A percentile compares a stretch with the other conserved stretches of the same genome.
Evolutionary conservation across 2,888 invertebrate species (phyloP).

Genomic region (Tuberolachnus salignus): DNA sequence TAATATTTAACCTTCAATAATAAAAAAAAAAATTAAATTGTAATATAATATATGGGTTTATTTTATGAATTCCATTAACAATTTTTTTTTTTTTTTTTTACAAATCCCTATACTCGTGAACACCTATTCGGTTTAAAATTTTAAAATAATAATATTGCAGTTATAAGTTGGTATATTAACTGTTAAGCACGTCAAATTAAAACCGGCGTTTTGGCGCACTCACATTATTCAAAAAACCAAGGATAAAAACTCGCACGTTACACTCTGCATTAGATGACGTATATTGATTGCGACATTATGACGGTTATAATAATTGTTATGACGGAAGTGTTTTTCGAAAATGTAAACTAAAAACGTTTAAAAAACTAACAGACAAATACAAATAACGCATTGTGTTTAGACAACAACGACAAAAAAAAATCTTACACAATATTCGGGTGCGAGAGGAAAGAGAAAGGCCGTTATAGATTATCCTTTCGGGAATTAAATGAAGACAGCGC

Average conservation of each 20-base stretch:
- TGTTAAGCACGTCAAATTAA: background rate
- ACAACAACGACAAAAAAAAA: constrained; percentile 13
- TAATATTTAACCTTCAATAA: background rate
- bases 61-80: too few species aligned
- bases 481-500: background rate
- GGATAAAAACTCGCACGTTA: background rate
- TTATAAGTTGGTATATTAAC: too few species aligned
- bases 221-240: background rate
- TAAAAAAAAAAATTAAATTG: background rate
- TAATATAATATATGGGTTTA: too few species aligned
- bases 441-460: constrained; percentile 36
- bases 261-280: background rate
- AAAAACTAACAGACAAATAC: constrained; percentile 26
- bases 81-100: too few species aligned
- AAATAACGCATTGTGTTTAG: constrained; percentile 25
- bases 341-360: constrained; percentile 10
- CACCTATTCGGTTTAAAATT: background rate
- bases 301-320: background rate
- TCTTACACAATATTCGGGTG: constrained; percentile 36
- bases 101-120: too few species aligned
- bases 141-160: too few species aligned
- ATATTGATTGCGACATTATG: background rate
- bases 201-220: background rate
- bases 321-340: constrained; percentile 6
- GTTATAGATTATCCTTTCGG: background rate